Evolutionary conservation across 2,888 invertebrate species (phyloP).

Genomic region (Neoitamus cyanurus): DNA sequence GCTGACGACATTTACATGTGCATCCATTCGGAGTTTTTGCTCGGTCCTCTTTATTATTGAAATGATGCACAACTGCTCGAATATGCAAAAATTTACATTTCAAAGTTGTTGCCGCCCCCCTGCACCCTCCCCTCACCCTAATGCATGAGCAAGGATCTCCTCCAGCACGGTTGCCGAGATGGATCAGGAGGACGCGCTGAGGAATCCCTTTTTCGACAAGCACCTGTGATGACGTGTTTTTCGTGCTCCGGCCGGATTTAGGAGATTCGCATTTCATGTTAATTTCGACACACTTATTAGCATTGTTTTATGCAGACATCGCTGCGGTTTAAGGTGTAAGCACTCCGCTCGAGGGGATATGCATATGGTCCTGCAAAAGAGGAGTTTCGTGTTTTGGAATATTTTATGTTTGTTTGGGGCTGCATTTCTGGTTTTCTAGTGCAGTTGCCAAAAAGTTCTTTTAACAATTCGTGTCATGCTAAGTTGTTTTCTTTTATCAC

Average conservation of each 20-base stretch:
- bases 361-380: background rate
- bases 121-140: background rate
- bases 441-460: background rate
- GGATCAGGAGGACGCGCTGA: background rate
- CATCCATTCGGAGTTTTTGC: background rate
- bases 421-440: background rate
- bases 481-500: too few species aligned
- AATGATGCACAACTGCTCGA: background rate
- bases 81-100: conserved; percentile 23
- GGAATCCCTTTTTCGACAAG: background rate
- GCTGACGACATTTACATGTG: background rate
- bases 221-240: background rate
- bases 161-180: background rate
- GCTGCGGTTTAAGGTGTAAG: background rate
- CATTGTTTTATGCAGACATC: background rate
- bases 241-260: background rate
- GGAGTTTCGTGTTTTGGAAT: background rate
- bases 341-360: background rate
- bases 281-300: background rate
- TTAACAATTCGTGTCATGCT: background rate
- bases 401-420: background rate
- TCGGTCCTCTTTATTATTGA: background rate
- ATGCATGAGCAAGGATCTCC: background rate
- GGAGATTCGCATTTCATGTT: background rate
- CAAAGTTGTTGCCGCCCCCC: background rate